phyloP scores from a whole-genome alignment of 2,113 vertebrate genomes.

The Brienomyrus brachyistius region DNA sequence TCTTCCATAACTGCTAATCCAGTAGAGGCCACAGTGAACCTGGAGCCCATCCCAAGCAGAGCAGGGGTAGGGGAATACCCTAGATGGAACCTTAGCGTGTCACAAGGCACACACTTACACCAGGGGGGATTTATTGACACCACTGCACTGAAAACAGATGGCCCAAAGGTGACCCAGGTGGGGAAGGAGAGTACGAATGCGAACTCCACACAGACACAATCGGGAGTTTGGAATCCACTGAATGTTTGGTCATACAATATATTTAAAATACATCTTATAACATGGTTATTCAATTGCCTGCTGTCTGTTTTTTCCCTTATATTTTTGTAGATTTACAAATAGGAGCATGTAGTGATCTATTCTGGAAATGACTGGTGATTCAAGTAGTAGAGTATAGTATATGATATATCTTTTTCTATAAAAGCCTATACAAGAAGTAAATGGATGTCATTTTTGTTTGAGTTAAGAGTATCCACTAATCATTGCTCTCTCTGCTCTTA shows the following conservation, averaged over 20 bases:
- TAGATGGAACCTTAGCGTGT: neutral
- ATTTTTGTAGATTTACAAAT: neutral
- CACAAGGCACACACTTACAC: neutral
- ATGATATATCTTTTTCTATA: neutral
- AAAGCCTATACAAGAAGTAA: neutral
- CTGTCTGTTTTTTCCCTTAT: neutral
- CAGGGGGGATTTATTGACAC: neutral
- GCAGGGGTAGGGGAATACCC: neutral
- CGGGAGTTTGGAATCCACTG: neutral
- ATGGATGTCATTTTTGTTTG: neutral
- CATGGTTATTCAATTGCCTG: neutral
- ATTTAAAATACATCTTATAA: neutral
- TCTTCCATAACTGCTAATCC: neutral
- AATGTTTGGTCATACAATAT: neutral
- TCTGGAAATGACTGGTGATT: neutral
- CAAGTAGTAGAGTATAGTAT: neutral
- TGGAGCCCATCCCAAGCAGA: neutral
- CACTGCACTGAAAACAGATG: neutral
- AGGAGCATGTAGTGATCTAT: neutral
- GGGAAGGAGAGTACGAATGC: neutral
- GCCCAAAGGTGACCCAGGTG: neutral
- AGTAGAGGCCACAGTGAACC: neutral
- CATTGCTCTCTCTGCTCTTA: neutral
- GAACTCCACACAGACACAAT: neutral
- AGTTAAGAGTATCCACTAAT: neutral